Evolutionary conservation across 2,113 vertebrate genomes (phyloP), one percentile per base, ranked within the genome.

Genomic region (Epinephelus fuscoguttatus): DNA sequence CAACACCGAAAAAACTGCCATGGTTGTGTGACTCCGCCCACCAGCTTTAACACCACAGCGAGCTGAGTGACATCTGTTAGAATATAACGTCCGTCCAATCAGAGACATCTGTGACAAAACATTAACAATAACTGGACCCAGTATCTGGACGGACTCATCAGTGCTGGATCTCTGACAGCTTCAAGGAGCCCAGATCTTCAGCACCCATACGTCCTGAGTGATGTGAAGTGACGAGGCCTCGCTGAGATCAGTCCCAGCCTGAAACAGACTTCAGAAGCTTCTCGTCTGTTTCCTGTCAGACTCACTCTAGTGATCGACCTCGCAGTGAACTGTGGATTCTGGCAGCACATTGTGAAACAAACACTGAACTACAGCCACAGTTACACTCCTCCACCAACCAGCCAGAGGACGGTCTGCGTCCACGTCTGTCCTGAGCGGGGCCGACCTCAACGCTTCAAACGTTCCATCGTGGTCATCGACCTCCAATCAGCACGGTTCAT

Each of bases 181-280:
- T 15, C 52, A 47, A 25, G 2, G 12, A 23, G 33, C 33, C 21
- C 30, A 52, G 11, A 62, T 56, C 55, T 49, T 6, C 3, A 10
- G 42, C 18, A 42, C 17, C 15, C 10, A 70, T 69, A 42, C 27
- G 1, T 75, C 75, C 59, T 30, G 25, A 19, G 64, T 60, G 25
- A 70, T 27, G 18, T 33, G 50, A n/a, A 25, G 25, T 7, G 75
- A 75, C 55, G 37, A 68, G 30, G 40, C n/a, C 15, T 4, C 1
- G 40, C 57, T 57, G 45, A 57, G 53, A 84, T 64, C 57, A 71
- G 59, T 30, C n/a, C 21, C 64, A 78, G 47, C 81, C 49, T 37
- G 67, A 61, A 25, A 25, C 27, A 53, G 49, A 47, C 40, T 63
- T 78, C 45, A 30, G 8, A 42, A 52, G 18, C 47, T 15, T 13